phyloP scores from a whole-genome alignment of 2,113 vertebrate species.

The Bubalus kerabau region DNA sequence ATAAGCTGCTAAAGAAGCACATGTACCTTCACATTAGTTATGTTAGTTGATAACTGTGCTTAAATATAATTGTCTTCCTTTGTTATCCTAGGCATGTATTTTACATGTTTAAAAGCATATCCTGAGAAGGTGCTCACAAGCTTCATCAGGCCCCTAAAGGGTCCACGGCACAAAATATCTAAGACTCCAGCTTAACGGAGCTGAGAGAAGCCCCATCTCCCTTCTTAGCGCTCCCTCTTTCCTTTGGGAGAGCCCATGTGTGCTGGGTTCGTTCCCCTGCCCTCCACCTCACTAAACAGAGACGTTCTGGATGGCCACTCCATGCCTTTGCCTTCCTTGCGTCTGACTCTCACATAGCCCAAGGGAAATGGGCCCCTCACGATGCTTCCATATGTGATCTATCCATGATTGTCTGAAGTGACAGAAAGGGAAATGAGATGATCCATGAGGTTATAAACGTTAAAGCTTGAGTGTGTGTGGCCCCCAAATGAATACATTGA shows the following conservation, averaged over 20 bases:
- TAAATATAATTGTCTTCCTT: not conserved
- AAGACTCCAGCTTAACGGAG: not conserved
- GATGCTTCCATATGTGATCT: not conserved
- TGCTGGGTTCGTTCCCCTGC: fast-evolving
- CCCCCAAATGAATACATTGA: not conserved
- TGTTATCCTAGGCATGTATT: not conserved
- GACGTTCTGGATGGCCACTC: not conserved
- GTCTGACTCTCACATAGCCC: not conserved
- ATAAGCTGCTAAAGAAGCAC: not conserved
- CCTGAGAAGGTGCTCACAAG: not conserved
- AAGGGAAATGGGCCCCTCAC: not conserved
- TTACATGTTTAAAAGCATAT: not conserved
- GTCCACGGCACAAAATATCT: not conserved
- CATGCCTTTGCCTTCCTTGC: not conserved
- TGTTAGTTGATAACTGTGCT: not conserved
- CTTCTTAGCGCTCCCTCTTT: fast-evolving
- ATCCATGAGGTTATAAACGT: not conserved
- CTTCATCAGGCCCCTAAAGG: not conserved
- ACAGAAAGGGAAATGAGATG: not conserved
- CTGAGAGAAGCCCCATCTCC: not conserved
- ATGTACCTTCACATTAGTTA: not conserved
- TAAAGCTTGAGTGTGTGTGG: not conserved
- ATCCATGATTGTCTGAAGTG: not conserved
- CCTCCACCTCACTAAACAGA: not conserved
- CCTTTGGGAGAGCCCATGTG: not conserved